Base-by-base conservation (phyloP, 1,140 invertebrate species). In the Bursaphelenchus mucronatus region DNA sequence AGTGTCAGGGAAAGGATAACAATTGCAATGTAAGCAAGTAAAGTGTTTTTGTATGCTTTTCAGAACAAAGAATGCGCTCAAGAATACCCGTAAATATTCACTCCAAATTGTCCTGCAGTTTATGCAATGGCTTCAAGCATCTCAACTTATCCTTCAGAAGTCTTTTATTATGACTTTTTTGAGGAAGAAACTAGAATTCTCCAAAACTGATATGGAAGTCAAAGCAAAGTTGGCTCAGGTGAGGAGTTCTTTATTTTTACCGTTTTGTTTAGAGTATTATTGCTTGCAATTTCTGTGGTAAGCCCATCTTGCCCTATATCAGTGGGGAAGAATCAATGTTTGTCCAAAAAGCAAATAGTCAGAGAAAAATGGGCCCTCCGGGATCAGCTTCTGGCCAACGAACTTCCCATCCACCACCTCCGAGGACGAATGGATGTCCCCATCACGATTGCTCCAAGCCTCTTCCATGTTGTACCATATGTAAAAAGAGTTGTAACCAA, bases 21-120 rank as follows among this genome's bases (percentile, higher is more conserved):
- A 21, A 49, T 39, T 19, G 70, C 73, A 51, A 68, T 74, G 70
- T 71, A 57, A 40, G 67, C 11, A 30, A 5, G 47, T 43, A 19
- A n/a, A 39, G 8, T 15, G 47, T 55, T 75, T 46, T 19, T 70
- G 15, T 15, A n/a, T 74, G 39, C 4, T 57, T 64, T 61, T 55
- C 39, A 70, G 69, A 21, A 59, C 69, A 13, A 40, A 46, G 7
- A 68, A 70, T n/a, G 30, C 49, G n/a, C 13, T 64, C 15, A 46
- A 40, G 10, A 69, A 68, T 53, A 45, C 50, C 10, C 67, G 70
- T 15, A 54, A 61, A 49, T 58, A 53, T 43, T 57, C 44, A 46
- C 40, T 71, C 17, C 67, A 76, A 9, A 68, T 66, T 54, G 64
- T 71, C 17, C 41, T 51, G n/a, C 68, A 74, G 21, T 71, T 75